Evolutionary conservation across 2,888 invertebrate species (phyloP).

Genomic region (Cheilosia variabilis): DNA sequence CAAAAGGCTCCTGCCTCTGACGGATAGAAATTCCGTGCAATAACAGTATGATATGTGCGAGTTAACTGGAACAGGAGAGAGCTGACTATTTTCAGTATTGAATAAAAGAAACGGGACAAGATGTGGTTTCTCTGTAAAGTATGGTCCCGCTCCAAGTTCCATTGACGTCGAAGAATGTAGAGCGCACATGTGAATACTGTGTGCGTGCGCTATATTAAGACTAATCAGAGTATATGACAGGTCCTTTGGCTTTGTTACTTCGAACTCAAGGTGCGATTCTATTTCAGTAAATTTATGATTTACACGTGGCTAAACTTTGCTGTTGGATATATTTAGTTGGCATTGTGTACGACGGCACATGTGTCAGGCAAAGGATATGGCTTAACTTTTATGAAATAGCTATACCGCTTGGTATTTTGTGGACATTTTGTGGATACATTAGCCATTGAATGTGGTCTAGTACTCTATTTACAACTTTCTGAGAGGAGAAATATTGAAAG

Average conservation of each 20-base stretch:
- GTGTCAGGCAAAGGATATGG: background rate
- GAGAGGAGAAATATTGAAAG: too few relatives aligned
- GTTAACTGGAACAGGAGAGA: slow-evolving; percentile 19
- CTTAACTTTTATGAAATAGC: background rate
- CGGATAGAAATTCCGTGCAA: background rate
- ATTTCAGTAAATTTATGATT: slow-evolving; percentile 49
- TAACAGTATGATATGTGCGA: background rate
- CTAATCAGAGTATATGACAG: slow-evolving; percentile 6
- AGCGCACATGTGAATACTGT: background rate
- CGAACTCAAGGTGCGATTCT: background rate
- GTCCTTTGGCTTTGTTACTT: slow-evolving; percentile 47
- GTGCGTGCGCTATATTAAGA: background rate
- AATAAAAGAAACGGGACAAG: slow-evolving; percentile 11
- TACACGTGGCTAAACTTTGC: slow-evolving; percentile 28
- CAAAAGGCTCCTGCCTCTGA: background rate
- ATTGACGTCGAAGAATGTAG: background rate
- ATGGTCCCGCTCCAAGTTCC: background rate
- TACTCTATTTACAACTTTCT: too few relatives aligned
- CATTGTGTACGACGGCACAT: background rate
- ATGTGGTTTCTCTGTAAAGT: background rate
- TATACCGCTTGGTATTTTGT: background rate
- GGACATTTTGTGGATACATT: background rate
- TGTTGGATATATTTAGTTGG: background rate
- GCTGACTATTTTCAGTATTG: slow-evolving; percentile 32
- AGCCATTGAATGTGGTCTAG: background rate